Evolutionary conservation across 2,888 invertebrate genomes (phyloP).

Genomic region (Diaphora mendica): DNA sequence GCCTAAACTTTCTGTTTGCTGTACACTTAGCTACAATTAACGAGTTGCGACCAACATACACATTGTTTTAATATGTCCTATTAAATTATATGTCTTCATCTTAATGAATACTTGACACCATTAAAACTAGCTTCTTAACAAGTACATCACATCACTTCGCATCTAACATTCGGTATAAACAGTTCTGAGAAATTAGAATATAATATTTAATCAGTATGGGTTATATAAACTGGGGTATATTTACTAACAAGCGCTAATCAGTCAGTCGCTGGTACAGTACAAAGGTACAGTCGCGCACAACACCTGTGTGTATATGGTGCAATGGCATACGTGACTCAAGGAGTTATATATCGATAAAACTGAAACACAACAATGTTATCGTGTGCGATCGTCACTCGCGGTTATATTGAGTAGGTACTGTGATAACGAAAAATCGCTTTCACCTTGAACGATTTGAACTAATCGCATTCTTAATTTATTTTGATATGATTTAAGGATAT

Average conservation of each 20-base stretch:
- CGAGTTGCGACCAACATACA: conserved; percentile 48
- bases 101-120: conserved; percentile 57
- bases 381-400: conserved; percentile 68
- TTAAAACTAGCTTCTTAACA: conserved; percentile 43
- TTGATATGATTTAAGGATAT: conserved; percentile 6
- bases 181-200: conserved; percentile 47
- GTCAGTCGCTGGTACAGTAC: conserved; percentile 15
- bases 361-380: conserved; percentile 79
- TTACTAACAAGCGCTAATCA: conserved; percentile 44
- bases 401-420: conserved; percentile 60
- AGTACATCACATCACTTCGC: conserved; percentile 40
- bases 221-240: conserved; percentile 45
- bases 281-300: conserved; percentile 44
- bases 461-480: conserved; percentile 7
- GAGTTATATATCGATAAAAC: conserved; percentile 71
- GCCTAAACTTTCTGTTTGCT: conserved; percentile 31
- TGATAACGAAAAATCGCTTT: conserved; percentile 68
- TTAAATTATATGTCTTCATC: conserved; percentile 48
- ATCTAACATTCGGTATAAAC: conserved; percentile 31
- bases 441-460: conserved; percentile 69
- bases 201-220: conserved; percentile 31
- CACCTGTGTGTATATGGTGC: conserved; percentile 62
- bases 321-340: conserved; percentile 83
- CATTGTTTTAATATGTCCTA: conserved; percentile 56
- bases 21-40: conserved; percentile 63